Conservation (phyloP, 2,888 invertebrate species). For the Diarsia rubi region DNA sequence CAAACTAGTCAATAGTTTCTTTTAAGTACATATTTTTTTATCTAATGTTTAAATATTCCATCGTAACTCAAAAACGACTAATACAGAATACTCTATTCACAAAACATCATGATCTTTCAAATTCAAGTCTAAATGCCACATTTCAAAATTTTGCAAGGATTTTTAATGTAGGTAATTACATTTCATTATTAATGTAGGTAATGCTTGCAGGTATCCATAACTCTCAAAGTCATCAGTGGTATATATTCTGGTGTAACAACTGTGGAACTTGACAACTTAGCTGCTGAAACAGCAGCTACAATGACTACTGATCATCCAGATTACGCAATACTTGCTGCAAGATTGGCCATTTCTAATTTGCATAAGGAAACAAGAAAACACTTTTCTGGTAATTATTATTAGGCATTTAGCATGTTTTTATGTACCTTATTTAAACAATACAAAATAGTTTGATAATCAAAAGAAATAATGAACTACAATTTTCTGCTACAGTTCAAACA, state of each 20-base stretch:
- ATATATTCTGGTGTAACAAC: slow-evolving; percentile 99
- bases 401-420: background rate
- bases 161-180: slow-evolving; percentile 4
- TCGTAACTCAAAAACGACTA: background rate
- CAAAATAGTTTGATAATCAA: background rate
- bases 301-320: slow-evolving; percentile 99
- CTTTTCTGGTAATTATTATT: slow-evolving; percentile 93
- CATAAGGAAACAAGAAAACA: slow-evolving; percentile 99
- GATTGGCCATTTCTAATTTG: slow-evolving; percentile 98
- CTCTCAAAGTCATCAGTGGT: slow-evolving; percentile 98
- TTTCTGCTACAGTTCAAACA: background rate
- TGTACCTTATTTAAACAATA: background rate
- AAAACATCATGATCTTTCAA: background rate
- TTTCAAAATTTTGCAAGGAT: background rate
- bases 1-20: background rate
- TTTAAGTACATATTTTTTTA: background rate
- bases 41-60: background rate
- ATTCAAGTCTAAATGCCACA: background rate
- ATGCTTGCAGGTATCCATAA: slow-evolving; percentile 93
- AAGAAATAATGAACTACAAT: background rate
- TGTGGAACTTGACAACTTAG: slow-evolving; percentile 98
- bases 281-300: slow-evolving; percentile 99
- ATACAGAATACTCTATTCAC: background rate
- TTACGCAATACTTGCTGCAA: slow-evolving; percentile 96
- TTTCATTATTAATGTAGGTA: background rate